phyloP scores from a whole-genome alignment of 2,113 vertebrate species.

The Scytalopus superciliaris region DNA sequence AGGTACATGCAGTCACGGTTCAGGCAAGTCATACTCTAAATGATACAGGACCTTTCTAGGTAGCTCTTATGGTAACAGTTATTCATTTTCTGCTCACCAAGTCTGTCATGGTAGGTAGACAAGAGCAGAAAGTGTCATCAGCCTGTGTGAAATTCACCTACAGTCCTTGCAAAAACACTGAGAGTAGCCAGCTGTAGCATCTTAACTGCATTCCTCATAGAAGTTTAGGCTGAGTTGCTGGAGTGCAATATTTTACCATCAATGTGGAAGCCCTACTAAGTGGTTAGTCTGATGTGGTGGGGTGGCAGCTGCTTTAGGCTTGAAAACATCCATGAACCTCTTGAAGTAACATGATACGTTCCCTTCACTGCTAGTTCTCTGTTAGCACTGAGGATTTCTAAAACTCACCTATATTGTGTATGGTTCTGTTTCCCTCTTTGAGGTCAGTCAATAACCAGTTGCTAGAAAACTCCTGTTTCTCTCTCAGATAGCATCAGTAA shows the following conservation, averaged over 20 bases:
- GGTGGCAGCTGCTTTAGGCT: not conserved
- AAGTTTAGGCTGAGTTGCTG: not conserved
- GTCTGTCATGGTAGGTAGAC: not conserved
- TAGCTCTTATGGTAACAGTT: not conserved
- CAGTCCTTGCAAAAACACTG: not conserved
- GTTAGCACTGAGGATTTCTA: not conserved
- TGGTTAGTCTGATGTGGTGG: not conserved
- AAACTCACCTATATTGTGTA: not conserved
- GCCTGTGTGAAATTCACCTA: not conserved
- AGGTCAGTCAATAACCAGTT: not conserved
- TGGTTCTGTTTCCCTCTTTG: not conserved
- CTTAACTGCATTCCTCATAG: not conserved
- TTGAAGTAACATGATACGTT: not conserved
- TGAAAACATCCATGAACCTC: not conserved
- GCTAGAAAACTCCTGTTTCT: not conserved
- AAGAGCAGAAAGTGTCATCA: not conserved
- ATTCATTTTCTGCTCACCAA: not conserved
- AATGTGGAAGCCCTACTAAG: not conserved
- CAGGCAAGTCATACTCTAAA: not conserved
- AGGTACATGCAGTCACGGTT: not conserved
- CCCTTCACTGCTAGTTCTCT: not conserved
- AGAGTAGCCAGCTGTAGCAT: not conserved
- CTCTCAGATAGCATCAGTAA: not conserved
- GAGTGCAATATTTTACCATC: not conserved
- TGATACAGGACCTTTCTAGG: not conserved